phyloP scores from a whole-genome alignment of 2,888 invertebrate genomes.

The Drosophila fungiperda region DNA sequence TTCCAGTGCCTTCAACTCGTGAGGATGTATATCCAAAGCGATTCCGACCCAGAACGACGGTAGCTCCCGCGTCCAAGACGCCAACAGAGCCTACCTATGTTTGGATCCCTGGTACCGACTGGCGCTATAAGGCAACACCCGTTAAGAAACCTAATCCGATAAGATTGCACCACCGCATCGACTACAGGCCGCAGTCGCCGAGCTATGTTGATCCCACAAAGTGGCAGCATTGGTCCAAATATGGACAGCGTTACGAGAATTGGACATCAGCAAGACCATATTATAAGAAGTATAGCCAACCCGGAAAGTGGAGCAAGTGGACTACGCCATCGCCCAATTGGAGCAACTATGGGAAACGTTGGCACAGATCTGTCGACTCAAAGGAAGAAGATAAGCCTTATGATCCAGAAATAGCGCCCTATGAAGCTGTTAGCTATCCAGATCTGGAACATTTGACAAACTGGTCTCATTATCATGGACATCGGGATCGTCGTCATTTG shows the following conservation, averaged over 20 bases:
- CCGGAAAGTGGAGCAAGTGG: slow-evolving; percentile 72
- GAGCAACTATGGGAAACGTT: slow-evolving; percentile 56
- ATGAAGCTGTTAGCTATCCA: slow-evolving; percentile 49
- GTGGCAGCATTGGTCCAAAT: slow-evolving; percentile 71
- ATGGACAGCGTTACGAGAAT: slow-evolving; percentile 64
- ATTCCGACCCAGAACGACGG: slow-evolving; percentile 70
- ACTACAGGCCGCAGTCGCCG: slow-evolving; percentile 45
- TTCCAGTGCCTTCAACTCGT: slow-evolving; percentile 74
- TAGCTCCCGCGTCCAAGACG: slow-evolving; percentile 56
- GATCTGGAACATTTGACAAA: slow-evolving; percentile 67
- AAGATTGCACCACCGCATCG: slow-evolving; percentile 72
- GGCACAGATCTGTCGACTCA: slow-evolving; percentile 46
- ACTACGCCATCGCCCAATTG: slow-evolving; percentile 65
- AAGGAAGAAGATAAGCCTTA: slow-evolving; percentile 24
- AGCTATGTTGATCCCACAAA: slow-evolving; percentile 53
- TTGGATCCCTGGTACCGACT: slow-evolving; percentile 77
- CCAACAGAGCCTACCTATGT: slow-evolving; percentile 68
- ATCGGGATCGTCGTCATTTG: slow-evolving; percentile 82
- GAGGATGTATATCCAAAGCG: slow-evolving; percentile 82
- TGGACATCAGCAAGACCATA: slow-evolving; percentile 60
- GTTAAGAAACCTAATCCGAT: slow-evolving; percentile 64
- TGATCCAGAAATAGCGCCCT: slow-evolving; percentile 59
- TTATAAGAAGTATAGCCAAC: slow-evolving; percentile 35
- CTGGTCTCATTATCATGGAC: slow-evolving; percentile 74
- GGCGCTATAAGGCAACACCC: slow-evolving; percentile 77